phyloP scores from a whole-genome alignment of 2,888 invertebrate species.

The Zygaena filipendulae region DNA sequence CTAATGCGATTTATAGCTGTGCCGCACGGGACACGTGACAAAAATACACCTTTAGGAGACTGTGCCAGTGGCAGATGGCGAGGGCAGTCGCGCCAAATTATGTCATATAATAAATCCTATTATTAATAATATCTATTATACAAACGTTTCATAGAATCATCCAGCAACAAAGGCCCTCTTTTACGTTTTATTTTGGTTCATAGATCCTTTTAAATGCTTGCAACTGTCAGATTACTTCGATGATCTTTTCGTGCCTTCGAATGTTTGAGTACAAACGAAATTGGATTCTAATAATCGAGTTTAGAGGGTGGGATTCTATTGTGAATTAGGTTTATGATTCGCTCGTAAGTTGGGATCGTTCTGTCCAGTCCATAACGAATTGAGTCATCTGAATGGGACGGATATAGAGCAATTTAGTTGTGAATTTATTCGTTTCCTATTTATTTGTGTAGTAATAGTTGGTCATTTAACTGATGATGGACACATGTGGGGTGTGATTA shows the following conservation, averaged over 20 bases:
- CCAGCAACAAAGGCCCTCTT: slow-evolving; percentile 23
- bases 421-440: slow-evolving; percentile 49
- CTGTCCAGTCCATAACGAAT: slow-evolving; percentile 45
- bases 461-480: slow-evolving; percentile 31
- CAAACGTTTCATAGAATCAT: slow-evolving; percentile 29
- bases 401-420: slow-evolving; percentile 57
- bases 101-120: too few relatives aligned
- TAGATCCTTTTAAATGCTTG: slow-evolving; percentile 25
- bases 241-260: slow-evolving; percentile 17
- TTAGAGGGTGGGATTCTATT: too few relatives aligned
- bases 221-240: slow-evolving; percentile 26
- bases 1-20: slow-evolving; percentile 43
- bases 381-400: slow-evolving; percentile 42
- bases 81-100: slow-evolving; percentile 29
- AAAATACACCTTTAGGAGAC: slow-evolving; percentile 30
- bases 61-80: slow-evolving; percentile 38
- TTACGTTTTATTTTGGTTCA: slow-evolving; percentile 30
- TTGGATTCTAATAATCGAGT: too few relatives aligned
- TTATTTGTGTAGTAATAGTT: slow-evolving; percentile 39
- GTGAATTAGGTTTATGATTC: slow-evolving; percentile 9
- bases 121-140: too few relatives aligned
- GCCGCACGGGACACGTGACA: slow-evolving; percentile 42
- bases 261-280: not conserved
- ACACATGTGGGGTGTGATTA: slow-evolving; percentile 31
- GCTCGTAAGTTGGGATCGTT: slow-evolving; percentile 20